Evolutionary conservation across 2,888 invertebrate species (phyloP).

Genomic region (Choristoneura rosaceana): DNA sequence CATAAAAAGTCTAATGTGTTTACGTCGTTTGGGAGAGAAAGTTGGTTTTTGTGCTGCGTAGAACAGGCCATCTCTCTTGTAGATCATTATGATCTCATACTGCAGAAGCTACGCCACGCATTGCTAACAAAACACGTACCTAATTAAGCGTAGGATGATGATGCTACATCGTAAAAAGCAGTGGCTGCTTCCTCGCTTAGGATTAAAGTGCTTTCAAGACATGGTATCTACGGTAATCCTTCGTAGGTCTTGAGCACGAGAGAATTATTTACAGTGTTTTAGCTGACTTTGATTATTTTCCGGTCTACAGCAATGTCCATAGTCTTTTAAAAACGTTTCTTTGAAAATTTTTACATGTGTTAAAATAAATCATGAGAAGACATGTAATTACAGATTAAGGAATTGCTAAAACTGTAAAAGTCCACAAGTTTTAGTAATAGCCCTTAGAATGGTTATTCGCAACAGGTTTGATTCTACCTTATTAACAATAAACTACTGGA

Average conservation of each 20-base stretch:
- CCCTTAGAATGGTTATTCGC: not conserved
- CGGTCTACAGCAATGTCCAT: no score
- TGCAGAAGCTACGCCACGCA: slow-evolving; percentile 24
- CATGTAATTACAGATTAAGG: not conserved
- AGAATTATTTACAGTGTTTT: no score
- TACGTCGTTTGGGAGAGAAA: not conserved
- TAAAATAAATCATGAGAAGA: not conserved
- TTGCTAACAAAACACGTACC: slow-evolving; percentile 31
- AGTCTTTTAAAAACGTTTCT: no score
- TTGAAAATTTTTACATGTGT: no score
- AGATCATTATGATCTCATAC: slow-evolving; percentile 22
- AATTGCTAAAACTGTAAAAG: not conserved
- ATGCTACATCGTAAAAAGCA: slow-evolving; percentile 6
- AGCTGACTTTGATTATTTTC: no score
- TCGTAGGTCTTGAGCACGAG: not conserved
- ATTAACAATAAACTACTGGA: slow-evolving; percentile 10
- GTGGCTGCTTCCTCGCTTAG: not conserved
- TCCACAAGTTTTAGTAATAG: not conserved
- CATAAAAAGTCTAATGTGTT: not conserved
- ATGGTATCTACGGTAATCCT: not conserved
- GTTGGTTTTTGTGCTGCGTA: slow-evolving; percentile 17
- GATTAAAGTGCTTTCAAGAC: not conserved
- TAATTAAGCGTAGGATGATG: slow-evolving; percentile 27
- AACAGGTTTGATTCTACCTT: not conserved
- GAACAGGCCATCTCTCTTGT: slow-evolving; percentile 40